Conservation (phyloP, 2,888 invertebrate genomes). For the Fragum whitleyi region DNA sequence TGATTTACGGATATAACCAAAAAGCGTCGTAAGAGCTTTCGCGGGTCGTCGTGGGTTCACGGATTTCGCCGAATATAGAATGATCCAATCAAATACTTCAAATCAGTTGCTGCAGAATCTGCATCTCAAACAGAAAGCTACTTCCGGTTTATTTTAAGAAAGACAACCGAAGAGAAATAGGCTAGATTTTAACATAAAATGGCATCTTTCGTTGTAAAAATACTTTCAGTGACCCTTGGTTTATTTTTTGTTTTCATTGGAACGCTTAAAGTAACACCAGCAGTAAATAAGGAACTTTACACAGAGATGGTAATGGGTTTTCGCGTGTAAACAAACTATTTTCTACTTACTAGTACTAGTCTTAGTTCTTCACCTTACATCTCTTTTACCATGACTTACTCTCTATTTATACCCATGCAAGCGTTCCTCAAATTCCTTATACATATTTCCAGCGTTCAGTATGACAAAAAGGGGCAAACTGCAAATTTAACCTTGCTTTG, state of each 20-base stretch:
- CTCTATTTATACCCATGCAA: too few relatives aligned
- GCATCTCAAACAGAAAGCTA: background rate
- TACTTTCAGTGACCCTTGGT: conserved; percentile 95
- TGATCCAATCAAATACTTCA: background rate
- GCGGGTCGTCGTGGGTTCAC: background rate
- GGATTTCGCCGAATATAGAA: background rate
- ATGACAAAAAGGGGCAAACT: too few relatives aligned
- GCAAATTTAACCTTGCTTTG: too few relatives aligned
- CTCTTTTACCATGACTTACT: too few relatives aligned
- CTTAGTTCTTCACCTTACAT: too few relatives aligned
- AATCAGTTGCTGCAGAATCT: background rate
- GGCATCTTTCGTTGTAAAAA: conserved; percentile 91
- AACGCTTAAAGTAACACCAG: conserved; percentile 95
- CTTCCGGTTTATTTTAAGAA: background rate
- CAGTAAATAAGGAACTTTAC: conserved; percentile 96
- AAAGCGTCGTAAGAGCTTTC: background rate
- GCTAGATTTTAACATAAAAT: conserved; percentile 43
- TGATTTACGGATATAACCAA: background rate
- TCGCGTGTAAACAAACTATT: background rate
- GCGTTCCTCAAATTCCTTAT: too few relatives aligned
- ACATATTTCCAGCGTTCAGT: too few relatives aligned
- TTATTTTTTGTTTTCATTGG: conserved; percentile 98
- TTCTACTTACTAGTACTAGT: too few relatives aligned
- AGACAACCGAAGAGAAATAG: background rate
- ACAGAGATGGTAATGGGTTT: conserved; percentile 94